Evolutionary conservation across 2,888 invertebrate genomes (phyloP), one percentile per base, ranked within the genome.

Genomic region (Sphaerophoria rueppellii): DNA sequence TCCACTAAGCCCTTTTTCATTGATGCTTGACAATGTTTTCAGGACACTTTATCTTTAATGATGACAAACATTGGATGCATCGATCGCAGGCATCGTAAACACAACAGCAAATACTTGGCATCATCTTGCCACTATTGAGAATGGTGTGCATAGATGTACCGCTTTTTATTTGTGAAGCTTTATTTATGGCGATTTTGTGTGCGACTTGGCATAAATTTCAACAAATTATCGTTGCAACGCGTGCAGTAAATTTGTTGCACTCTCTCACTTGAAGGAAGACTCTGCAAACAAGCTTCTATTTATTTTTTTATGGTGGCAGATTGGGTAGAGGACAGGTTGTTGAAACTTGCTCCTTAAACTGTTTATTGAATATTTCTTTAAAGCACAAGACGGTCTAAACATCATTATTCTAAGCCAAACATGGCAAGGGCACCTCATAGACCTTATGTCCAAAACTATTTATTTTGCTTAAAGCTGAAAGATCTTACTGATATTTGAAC

Each of bases 191-290:
- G 72, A 81, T 70, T 81, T 77, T 77, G 76, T 81, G 65, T 77
- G 61, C 69, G 55, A 60, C 37, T 71, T 72, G 60, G 79, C 79
- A 79, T 83, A 83, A 75, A 79, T 85, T 73, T 85, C 69, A 48
- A 77, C 80, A 85, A 77, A 81, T 85, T 77, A 85, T 81, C 77
- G 77, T 77, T 70, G 73, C 70, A 85, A 67, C 65, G 80, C 77
- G 70, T 85, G 85, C 81, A 73, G 81, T 85, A 77, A 81, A 85
- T 85, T 85, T 85, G 83, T 85, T 83, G 54, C 75, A 75, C 75
- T 74, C 65, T 63, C 37, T 11, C 4, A 24, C 4, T 4, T 52
- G 32, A 4, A 52, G 16, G 9, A 11, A 24, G 6, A 60, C 24
- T 4, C 16, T n/a, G 16, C 37, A 65, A 65, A 37, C 50, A 58